A percentile compares a stretch with the other conserved stretches of the same genome.
Conservation (phyloP, 64 coral and sea anemone genomes). For the Cladopsammia gracilis region DNA sequence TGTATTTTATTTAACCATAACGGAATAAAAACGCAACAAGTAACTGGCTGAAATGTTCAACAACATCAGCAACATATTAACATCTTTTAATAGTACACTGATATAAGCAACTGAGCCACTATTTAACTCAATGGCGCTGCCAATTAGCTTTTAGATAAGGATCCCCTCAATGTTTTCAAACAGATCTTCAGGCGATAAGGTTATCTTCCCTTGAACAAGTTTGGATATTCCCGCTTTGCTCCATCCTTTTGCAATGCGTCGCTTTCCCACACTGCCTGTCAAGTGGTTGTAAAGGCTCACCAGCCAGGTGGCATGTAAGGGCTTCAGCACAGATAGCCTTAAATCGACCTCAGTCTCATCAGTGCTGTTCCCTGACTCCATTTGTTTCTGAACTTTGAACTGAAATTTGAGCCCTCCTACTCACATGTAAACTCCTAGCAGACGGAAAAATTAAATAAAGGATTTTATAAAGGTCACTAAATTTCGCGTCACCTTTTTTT, state of each 20-base stretch:
- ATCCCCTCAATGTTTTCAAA: slow-evolving; percentile 66
- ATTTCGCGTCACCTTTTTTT: too few relatives aligned
- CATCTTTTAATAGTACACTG: slow-evolving; percentile 59
- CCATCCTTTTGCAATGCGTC: slow-evolving; percentile 55
- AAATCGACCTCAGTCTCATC: slow-evolving; percentile 47
- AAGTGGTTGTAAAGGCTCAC: slow-evolving; percentile 54
- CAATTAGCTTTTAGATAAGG: slow-evolving; percentile 53
- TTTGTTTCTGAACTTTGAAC: too few relatives aligned
- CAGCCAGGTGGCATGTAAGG: slow-evolving; percentile 36
- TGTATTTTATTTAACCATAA: slow-evolving; percentile 38
- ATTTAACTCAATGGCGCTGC: slow-evolving; percentile 39
- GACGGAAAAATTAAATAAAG: too few relatives aligned
- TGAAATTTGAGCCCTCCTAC: not conserved
- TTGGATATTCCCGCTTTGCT: slow-evolving; percentile 33
- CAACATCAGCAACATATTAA: slow-evolving; percentile 9
- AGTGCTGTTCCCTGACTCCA: too few relatives aligned
- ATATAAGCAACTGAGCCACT: slow-evolving; percentile 38
- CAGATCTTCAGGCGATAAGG: slow-evolving; percentile 47
- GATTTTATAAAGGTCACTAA: too few relatives aligned
- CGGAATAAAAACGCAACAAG: slow-evolving; percentile 22
- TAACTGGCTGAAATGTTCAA: slow-evolving; percentile 33
- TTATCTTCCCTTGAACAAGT: slow-evolving; percentile 47
- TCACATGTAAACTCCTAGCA: too few relatives aligned
- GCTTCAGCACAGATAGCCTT: slow-evolving; percentile 28
- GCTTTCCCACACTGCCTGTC: slow-evolving; percentile 60